Conservation (phyloP, 2,797 vertebrate genomes). For the Hephaestus fuliginosus region DNA sequence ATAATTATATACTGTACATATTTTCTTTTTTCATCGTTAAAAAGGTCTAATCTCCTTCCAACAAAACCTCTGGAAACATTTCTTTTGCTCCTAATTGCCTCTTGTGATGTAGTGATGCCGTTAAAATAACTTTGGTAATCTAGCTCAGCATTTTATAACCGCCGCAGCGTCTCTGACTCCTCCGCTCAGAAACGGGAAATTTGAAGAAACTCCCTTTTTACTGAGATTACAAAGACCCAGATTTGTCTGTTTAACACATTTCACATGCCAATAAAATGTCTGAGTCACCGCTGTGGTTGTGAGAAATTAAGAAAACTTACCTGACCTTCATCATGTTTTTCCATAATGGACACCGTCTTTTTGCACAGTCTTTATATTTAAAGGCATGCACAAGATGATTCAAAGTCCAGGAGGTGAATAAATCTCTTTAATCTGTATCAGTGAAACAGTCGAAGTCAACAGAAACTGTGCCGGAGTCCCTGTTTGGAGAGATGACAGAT, state of each 20-base stretch:
- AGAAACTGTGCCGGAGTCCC: neutral
- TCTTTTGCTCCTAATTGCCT: neutral
- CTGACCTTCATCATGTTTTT: constrained; percentile 1
- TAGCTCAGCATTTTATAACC: neutral
- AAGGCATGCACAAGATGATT: neutral
- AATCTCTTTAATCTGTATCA: neutral
- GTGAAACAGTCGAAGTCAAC: neutral
- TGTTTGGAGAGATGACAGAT: neutral
- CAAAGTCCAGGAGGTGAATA: neutral
- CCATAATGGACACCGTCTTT: no score
- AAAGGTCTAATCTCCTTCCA: constrained; percentile 16
- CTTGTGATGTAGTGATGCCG: neutral
- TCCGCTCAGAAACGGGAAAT: neutral
- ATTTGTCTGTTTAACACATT: constrained; percentile 14
- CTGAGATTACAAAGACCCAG: constrained; percentile 20
- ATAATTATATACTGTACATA: neutral
- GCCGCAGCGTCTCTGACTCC: neutral
- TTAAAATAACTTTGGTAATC: constrained; percentile 7
- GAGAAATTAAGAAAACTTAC: constrained; percentile 10
- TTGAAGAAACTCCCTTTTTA: constrained; percentile 3
- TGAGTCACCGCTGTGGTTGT: constrained; percentile 15
- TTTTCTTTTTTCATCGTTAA: neutral
- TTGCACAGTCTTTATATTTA: no score
- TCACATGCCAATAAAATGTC: constrained; percentile 9
- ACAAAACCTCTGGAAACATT: neutral